Base-by-base conservation (phyloP, 2,888 invertebrate species). In the Apotomis capreana region DNA sequence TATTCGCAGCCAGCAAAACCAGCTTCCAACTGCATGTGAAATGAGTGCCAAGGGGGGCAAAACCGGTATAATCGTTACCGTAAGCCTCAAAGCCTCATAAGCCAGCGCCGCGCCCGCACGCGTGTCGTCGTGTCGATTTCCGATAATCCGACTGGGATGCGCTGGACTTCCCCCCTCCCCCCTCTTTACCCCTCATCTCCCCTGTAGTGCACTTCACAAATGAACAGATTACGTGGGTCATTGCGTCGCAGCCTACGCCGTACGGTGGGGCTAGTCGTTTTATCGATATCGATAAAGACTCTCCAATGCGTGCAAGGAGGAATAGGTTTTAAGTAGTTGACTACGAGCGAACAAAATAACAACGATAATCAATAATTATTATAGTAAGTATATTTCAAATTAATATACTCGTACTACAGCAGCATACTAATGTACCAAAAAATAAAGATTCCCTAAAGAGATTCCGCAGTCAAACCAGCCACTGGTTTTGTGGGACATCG, bases 171-270 rank as follows among this genome's bases (percentile, higher is more conserved):
- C 36, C 40, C n/a, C 59, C 52, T 3, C 57, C 51, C 15, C 59
- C 15, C 61, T 6, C 40, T 40, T 26, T 26, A 26, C 40, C 40
- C 40, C 40, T 6, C 6, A 40, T 15, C 2, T 26, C 26, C 2
- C 40, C 40, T 5, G 6, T 40, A 40, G 40, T 68, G 71, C 71
- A 71, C 61, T 72, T 63, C 52, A 54, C 61, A 68, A 72, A 72
- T 68, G 72, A 72, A 72, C 67, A 52, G 68, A 59, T 68, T 52
- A 68, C 40, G 36, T 26, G 58, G 58, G 51, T 62, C 62, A 37
- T 40, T 52, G 44, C 57, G 8, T 57, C 26, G 49, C 51, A 61
- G 55, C 54, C 40, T 67, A 62, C 46, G 0, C 3, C 0, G 36
- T 5, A 37, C 57, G 37, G 37, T 15, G 13, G 8, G 54, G 13